phyloP scores from a whole-genome alignment of 1,140 invertebrate genomes.

The Tetramorium alpestre region DNA sequence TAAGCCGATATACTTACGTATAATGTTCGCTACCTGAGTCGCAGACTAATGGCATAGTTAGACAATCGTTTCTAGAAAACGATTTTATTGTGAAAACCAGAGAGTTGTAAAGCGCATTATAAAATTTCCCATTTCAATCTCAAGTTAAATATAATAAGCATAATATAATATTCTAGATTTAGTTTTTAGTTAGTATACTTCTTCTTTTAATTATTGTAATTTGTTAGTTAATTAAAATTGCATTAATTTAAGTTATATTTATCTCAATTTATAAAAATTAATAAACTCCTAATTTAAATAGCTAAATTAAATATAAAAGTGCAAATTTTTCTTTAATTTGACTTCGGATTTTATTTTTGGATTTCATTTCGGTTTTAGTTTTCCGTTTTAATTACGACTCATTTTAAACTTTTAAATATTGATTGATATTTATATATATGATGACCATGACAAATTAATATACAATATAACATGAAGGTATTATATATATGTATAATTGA shows the following conservation, averaged over 20 bases:
- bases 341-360: neutral
- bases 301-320: neutral
- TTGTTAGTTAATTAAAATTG: neutral
- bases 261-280: neutral
- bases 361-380: neutral
- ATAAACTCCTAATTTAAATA: neutral
- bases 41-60: neutral
- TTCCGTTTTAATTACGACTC: neutral
- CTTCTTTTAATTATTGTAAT: neutral
- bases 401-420: neutral
- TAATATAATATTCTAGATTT: neutral
- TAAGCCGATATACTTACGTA: conserved; percentile 51
- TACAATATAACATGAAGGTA: neutral
- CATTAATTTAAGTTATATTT: neutral
- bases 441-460: neutral
- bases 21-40: conserved; percentile 46
- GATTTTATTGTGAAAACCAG: neutral
- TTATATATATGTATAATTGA: too few relatives aligned
- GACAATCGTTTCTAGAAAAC: neutral
- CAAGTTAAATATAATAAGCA: neutral
- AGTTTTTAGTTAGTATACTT: neutral
- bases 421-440: neutral
- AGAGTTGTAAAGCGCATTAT: neutral
- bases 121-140: neutral
- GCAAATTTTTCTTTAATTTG: neutral